Evolutionary conservation across 2,797 vertebrate genomes (phyloP).

Genomic region (Catamblyrhynchus diadema): DNA sequence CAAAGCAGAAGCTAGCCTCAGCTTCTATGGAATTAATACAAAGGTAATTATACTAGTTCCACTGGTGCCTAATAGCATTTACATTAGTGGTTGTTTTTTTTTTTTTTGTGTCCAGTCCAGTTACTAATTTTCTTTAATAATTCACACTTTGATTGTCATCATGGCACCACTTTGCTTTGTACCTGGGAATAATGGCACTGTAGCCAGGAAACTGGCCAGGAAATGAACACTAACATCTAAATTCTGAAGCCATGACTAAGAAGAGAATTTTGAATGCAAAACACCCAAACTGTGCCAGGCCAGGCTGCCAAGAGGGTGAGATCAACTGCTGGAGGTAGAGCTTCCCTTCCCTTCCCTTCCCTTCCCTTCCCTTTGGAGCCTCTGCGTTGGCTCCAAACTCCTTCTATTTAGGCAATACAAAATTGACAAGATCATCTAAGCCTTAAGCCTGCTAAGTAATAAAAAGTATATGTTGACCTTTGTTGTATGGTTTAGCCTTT

Average conservation of each 20-base stretch:
- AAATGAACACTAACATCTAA: not conserved
- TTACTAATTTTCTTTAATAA: constrained; percentile 36
- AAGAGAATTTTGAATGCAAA: not conserved
- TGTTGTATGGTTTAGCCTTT: not conserved
- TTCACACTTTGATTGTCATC: not conserved
- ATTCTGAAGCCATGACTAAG: not conserved
- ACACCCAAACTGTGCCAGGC: not conserved
- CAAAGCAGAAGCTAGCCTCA: not conserved
- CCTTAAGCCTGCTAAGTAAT: not conserved
- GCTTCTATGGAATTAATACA: not conserved
- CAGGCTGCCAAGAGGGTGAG: not conserved
- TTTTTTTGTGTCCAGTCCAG: not conserved
- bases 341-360: not conserved
- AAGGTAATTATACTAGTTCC: constrained; percentile 12
- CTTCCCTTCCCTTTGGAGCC: too few species aligned
- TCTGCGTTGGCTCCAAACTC: not conserved
- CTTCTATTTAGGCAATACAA: not conserved
- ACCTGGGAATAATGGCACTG: not conserved
- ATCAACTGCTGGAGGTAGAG: not conserved
- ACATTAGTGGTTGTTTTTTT: not conserved
- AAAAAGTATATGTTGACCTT: not conserved
- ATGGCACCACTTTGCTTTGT: not conserved
- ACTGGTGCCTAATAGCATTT: not conserved
- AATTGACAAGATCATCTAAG: not conserved
- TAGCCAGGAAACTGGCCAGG: not conserved